These are phyloP conservation scores for Dryoscopus gambensis DNA, from an alignment of 2,113 vertebrate genomes.

Conservation along the genomic window DNA sequence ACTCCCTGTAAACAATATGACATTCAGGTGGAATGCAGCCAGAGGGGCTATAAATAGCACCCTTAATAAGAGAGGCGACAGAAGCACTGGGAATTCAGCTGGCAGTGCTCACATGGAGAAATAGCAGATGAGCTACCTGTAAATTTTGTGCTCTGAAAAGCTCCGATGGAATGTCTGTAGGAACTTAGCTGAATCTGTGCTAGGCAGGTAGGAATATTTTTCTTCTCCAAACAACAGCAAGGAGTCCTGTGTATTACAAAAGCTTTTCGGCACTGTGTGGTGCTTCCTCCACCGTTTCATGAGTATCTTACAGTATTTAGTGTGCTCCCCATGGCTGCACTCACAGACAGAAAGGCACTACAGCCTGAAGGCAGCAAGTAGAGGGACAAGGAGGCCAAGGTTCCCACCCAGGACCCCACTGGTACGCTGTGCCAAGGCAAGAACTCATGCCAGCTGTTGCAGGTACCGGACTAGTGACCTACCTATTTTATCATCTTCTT, in stretches of 20 bases:
- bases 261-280: not conserved
- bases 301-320: rapidly evolving
- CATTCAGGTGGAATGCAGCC: slow-evolving; percentile 65
- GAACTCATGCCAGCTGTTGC: not conserved
- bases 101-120: not conserved
- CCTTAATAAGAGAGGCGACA: not conserved
- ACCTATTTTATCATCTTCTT: not conserved
- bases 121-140: not conserved
- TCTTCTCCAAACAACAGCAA: not conserved
- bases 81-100: not conserved
- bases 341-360: not conserved
- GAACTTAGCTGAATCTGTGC: not conserved
- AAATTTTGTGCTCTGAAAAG: not conserved
- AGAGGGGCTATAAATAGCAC: slow-evolving; percentile 70
- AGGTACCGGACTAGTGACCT: not conserved
- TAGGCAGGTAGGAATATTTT: not conserved
- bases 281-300: not conserved
- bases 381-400: not conserved
- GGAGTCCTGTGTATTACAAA: not conserved
- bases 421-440: not conserved
- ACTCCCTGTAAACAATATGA: slow-evolving; percentile 69
- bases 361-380: not conserved
- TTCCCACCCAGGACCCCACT: not conserved
- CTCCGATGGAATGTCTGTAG: not conserved
- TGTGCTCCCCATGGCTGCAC: not conserved